Evolutionary conservation across 1,140 invertebrate genomes (phyloP).

Genomic region (Apis cerana): DNA sequence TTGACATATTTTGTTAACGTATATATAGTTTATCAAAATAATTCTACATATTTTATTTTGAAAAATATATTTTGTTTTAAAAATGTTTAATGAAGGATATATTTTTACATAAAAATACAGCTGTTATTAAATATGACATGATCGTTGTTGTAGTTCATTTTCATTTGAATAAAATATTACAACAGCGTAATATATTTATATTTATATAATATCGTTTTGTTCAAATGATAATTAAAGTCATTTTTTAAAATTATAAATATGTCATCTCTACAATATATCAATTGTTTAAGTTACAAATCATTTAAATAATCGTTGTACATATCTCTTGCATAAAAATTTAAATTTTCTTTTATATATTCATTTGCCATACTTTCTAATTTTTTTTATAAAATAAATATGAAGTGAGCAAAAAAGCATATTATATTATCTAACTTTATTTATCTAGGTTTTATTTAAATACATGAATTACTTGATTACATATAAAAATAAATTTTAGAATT

Average conservation of each 20-base stretch:
- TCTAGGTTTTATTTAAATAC: too few species aligned
- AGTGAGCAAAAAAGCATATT: neutral
- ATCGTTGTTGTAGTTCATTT: neutral
- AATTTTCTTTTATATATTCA: neutral
- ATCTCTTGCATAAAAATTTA: neutral
- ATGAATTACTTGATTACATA: too few species aligned
- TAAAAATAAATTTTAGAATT: too few species aligned
- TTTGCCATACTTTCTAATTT: neutral
- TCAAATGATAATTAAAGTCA: neutral
- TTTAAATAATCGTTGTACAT: neutral
- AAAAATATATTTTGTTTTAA: neutral
- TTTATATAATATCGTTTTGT: neutral
- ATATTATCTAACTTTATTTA: too few species aligned
- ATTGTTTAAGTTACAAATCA: neutral
- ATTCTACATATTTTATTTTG: neutral
- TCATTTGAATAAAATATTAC: neutral
- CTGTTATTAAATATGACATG: neutral
- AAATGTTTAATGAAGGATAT: too few species aligned
- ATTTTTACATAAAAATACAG: neutral
- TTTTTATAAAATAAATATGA: neutral
- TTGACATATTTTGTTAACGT: too few species aligned
- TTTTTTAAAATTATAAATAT: neutral
- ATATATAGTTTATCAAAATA: neutral
- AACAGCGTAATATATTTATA: neutral
- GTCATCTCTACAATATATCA: neutral